These are phyloP conservation scores for Acromyrmex echinatior DNA, from an alignment of 1,140 invertebrate genomes.

Conservation along the genomic window DNA sequence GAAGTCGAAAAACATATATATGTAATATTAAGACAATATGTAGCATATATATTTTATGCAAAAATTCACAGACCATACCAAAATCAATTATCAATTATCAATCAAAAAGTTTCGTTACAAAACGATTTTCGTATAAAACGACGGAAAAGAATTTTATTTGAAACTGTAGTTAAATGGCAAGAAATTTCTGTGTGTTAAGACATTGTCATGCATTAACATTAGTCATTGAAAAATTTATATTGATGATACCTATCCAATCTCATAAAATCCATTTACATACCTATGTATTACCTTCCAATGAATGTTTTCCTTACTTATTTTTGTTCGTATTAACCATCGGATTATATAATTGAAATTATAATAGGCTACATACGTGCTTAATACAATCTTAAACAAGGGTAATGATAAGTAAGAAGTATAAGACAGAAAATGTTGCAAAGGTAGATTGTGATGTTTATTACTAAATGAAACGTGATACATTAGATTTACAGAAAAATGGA, in stretches of 20 bases:
- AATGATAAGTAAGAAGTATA: constrained; percentile 72
- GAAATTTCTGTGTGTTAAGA: constrained; percentile 14
- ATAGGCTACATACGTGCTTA: constrained; percentile 44
- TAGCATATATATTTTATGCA: neutral
- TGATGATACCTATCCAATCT: constrained; percentile 36
- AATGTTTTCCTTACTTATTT: constrained; percentile 70
- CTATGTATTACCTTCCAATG: constrained; percentile 77
- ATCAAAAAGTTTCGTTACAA: constrained; percentile 29
- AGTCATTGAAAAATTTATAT: constrained; percentile 31
- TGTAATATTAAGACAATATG: neutral
- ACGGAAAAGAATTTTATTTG: neutral
- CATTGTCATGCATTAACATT: constrained; percentile 57
- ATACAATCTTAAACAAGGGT: constrained; percentile 70
- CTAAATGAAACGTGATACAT: constrained; percentile 71
- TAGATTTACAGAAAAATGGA: constrained; percentile 72
- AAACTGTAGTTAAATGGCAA: constrained; percentile 29
- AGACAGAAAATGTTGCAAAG: constrained; percentile 65
- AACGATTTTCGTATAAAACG: neutral
- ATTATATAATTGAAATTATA: constrained; percentile 67
- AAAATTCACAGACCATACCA: neutral
- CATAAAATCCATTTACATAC: constrained; percentile 75
- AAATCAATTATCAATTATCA: constrained; percentile 9
- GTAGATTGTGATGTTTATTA: constrained; percentile 75
- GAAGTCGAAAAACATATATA: constrained; percentile 74
- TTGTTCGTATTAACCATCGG: constrained; percentile 66